Conservation (phyloP, 2,797 vertebrate species). For the Cetoscarus ocellatus region DNA sequence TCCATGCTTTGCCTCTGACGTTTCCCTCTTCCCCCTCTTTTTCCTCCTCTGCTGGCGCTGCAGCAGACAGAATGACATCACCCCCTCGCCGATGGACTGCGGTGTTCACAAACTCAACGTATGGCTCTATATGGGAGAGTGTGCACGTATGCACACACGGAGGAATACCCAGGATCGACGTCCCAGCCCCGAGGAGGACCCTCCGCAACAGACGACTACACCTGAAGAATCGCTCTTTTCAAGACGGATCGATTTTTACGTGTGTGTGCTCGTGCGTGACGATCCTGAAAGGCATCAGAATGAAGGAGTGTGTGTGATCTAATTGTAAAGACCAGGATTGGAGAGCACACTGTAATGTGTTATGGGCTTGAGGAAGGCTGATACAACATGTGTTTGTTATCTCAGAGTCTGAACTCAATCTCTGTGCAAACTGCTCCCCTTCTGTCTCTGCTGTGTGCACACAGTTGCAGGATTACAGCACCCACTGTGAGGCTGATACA, state of each 20-base stretch:
- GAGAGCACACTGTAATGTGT: neutral
- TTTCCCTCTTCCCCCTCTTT: conserved; percentile 21
- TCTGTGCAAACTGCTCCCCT: neutral
- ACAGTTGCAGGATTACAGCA: conserved; percentile 10
- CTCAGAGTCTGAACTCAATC: conserved; percentile 22
- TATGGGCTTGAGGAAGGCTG: conserved; percentile 10
- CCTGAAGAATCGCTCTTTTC: conserved; percentile 17
- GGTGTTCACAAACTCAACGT: conserved; percentile 64
- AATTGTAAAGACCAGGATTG: conserved; percentile 12
- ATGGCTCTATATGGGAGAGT: conserved; percentile 10
- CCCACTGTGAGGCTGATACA: neutral
- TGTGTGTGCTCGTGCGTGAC: conserved; percentile 4
- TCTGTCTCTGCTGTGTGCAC: neutral
- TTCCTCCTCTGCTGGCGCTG: conserved; percentile 71
- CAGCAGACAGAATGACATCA: conserved; percentile 86
- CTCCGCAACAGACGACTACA: neutral
- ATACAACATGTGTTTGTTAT: neutral
- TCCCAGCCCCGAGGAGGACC: neutral
- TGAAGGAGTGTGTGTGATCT: conserved; percentile 4
- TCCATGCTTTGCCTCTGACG: conserved; percentile 23
- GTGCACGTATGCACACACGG: neutral
- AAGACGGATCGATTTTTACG: conserved; percentile 10
- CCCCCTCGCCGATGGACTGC: conserved; percentile 68
- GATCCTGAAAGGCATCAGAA: conserved; percentile 13
- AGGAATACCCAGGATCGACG: conserved; percentile 1